Evolutionary conservation across 2,888 invertebrate genomes (phyloP).

Genomic region (Volucella bombylans): DNA sequence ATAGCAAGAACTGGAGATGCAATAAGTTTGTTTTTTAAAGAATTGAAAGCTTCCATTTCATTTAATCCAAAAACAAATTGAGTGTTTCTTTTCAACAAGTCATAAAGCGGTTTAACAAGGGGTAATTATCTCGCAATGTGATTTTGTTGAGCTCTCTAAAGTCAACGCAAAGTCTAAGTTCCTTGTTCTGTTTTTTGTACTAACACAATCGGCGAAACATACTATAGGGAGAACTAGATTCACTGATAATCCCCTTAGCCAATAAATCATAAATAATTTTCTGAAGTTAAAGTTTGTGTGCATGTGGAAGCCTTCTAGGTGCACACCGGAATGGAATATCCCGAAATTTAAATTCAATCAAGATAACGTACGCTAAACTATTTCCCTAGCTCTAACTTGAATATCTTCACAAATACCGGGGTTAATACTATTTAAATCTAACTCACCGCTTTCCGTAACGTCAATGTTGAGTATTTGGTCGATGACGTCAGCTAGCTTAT

Average conservation of each 20-base stretch:
- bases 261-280: constrained; percentile 14
- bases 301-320: constrained; percentile 12
- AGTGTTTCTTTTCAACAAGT: constrained; percentile 8
- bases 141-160: constrained; percentile 1
- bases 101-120: neutral
- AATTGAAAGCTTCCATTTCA: neutral
- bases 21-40: constrained; percentile 11
- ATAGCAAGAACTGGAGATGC: neutral
- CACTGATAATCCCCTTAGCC: neutral
- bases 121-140: neutral
- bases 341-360: no score
- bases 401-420: neutral
- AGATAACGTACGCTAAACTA: neutral
- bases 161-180: constrained; percentile 3
- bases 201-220: neutral
- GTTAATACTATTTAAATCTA: neutral
- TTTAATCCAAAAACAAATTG: constrained; percentile 5
- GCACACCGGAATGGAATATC: neutral
- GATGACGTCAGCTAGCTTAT: neutral
- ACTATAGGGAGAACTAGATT: neutral
- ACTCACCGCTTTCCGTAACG: neutral
- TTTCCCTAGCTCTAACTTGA: neutral
- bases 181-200: neutral
- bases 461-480: neutral
- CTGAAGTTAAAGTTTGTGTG: neutral